Evolutionary conservation across 2,797 vertebrate species (phyloP).

Genomic region (Typhlichthys subterraneus): DNA sequence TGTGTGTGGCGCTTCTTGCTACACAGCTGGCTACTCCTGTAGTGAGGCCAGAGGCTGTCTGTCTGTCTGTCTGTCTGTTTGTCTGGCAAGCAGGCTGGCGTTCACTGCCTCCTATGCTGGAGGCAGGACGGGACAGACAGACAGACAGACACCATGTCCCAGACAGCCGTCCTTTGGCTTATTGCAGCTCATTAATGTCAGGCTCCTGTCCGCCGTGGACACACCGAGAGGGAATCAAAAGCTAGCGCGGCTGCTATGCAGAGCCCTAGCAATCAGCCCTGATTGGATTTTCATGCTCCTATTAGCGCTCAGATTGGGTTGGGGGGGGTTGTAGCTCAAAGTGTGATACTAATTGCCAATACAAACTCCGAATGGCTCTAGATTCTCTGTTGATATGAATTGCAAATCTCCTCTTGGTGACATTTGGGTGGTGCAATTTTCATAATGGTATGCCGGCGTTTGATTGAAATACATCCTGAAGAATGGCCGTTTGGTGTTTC

Average conservation of each 20-base stretch:
- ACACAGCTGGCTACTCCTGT: constrained; percentile 66
- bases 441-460: background rate
- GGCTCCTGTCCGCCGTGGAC: constrained; percentile 27
- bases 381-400: constrained; percentile 46
- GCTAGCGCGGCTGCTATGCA: constrained; percentile 35
- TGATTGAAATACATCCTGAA: background rate
- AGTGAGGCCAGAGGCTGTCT: constrained; percentile 34
- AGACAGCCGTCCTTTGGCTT: constrained; percentile 37
- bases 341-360: constrained; percentile 64
- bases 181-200: constrained; percentile 60
- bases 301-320: constrained; percentile 67
- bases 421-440: constrained; percentile 12
- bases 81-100: constrained; percentile 22
- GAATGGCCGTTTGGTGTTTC: background rate
- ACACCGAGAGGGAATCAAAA: constrained; percentile 49
- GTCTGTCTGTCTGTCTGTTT: constrained; percentile 1
- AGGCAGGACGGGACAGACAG: constrained; percentile 9
- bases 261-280: constrained; percentile 62
- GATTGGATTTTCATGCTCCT: constrained; percentile 70
- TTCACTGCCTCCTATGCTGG: constrained; percentile 15
- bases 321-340: constrained; percentile 48
- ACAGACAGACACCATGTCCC: constrained; percentile 5
- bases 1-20: constrained; percentile 26
- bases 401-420: constrained; percentile 37
- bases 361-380: constrained; percentile 54